Evolutionary conservation across 2,888 invertebrate genomes (phyloP), one percentile per base, ranked within the genome.

Genomic region (Nemapogon koenigi): DNA sequence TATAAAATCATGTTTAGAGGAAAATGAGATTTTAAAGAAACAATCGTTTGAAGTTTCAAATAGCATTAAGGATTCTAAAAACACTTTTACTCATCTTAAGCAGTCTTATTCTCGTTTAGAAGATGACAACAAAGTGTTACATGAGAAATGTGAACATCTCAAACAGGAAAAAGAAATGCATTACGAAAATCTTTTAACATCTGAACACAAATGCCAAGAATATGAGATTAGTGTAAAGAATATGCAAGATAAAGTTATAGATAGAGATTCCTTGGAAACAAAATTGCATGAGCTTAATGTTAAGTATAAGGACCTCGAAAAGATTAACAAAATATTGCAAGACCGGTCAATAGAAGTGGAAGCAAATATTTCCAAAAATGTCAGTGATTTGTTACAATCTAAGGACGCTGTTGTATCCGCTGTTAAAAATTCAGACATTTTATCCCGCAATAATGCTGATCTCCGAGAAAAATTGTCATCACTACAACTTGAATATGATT

Each of bases 121-220:
- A 33, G 33, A 33, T 11, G 37, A 37, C n/a, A 37, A 25, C 16
- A 46, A 49, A 35, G 30, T 44, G 11, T 40, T 52, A 28, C 48
- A 48, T 40, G 48, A 49, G 22, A 52, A 50, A 40, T 51, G 50
- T 41, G 46, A 46, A 35, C 41, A 43, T 28, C 39, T 51, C 19
- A 52, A 50, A 39, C 49, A 47, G 33, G 52, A 51, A 32, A 52
- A 50, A 38, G 51, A 51, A 35, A 30, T 22, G 2, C 30, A 46
- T 6, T 31, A 40, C 19, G 51, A 52, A 43, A 46, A 45, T 35
- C 16, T 46, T 4, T 36, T 45, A 4, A 31, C n/a, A 4, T 31
- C 49, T 11, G 54, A 58, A 43, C 49, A 52, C 14, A 48, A 43
- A 32, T 16, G 42, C 16, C 18, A n/a, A 2, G 46, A 50, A 14